Conservation (phyloP, 2,113 vertebrate species). For the Lophius piscatorius region DNA sequence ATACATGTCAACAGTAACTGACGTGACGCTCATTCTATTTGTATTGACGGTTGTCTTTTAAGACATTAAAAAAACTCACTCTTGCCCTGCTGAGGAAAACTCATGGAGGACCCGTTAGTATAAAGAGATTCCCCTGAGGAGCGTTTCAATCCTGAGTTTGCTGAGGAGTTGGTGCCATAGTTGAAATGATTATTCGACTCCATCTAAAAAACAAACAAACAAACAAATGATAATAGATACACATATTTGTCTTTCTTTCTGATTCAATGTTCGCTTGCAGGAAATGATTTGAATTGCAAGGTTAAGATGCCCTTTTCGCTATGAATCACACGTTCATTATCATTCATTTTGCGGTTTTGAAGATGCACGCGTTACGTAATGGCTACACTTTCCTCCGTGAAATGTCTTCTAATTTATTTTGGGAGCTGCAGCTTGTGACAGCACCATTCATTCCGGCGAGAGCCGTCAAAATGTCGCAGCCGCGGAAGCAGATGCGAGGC, state of each 20-base stretch:
- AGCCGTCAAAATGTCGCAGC: conserved; percentile 75
- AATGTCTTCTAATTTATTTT: background rate
- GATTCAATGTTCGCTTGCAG: no score
- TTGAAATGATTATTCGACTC: conserved; percentile 94
- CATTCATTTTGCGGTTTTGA: conserved; percentile 17
- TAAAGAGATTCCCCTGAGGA: conserved; percentile 94
- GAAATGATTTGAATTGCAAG: no score
- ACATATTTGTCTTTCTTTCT: no score
- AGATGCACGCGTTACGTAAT: background rate
- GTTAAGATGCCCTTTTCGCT: background rate
- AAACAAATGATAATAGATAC: background rate
- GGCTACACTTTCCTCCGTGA: background rate
- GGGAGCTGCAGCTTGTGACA: conserved; percentile 35
- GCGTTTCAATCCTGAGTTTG: conserved; percentile 95
- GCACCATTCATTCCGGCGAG: conserved; percentile 56
- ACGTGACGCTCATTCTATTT: no score
- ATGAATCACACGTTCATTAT: background rate
- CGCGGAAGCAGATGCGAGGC: conserved; percentile 62
- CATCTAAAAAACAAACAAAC: conserved; percentile 77
- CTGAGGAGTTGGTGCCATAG: conserved; percentile 89
- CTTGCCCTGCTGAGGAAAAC: conserved; percentile 93
- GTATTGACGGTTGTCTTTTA: no score
- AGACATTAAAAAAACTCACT: conserved; percentile 81
- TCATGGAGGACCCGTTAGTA: conserved; percentile 88
- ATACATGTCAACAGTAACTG: no score